These are phyloP conservation scores for Stenolophus ochropezus DNA, from an alignment of 2,888 invertebrate species.

Conservation along the genomic window DNA sequence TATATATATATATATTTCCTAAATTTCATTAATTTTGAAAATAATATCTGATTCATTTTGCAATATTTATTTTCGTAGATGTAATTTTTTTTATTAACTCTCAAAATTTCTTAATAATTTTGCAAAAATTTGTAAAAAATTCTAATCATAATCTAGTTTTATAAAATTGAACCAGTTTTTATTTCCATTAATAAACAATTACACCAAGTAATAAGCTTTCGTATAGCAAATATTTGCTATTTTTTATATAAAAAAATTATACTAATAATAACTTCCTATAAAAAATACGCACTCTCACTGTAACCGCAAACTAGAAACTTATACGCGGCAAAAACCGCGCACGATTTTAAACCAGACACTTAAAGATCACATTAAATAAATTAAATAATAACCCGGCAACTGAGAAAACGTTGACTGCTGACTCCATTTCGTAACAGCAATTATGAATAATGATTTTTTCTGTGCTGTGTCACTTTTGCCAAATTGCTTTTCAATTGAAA, in stretches of 20 bases:
- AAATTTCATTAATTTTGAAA: no score
- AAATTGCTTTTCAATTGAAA: constrained; percentile 36
- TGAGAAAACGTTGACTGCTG: neutral
- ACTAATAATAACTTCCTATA: neutral
- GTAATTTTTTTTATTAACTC: no score
- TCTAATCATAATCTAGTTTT: neutral
- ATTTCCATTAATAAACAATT: neutral
- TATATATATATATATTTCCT: no score
- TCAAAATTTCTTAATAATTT: neutral
- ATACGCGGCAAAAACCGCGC: neutral
- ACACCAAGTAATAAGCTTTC: neutral
- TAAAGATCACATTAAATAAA: constrained; percentile 34
- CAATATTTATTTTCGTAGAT: no score
- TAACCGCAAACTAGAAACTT: neutral
- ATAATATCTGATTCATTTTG: no score
- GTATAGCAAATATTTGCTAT: neutral
- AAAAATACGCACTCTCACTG: constrained; percentile 16
- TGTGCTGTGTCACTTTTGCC: constrained; percentile 28
- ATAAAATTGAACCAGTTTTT: neutral
- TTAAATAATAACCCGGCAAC: constrained; percentile 23
- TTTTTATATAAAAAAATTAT: neutral
- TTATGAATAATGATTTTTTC: constrained; percentile 39
- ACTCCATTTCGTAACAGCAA: constrained; percentile 19
- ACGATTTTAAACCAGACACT: constrained; percentile 8
- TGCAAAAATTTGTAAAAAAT: neutral